Evolutionary conservation across 1,140 invertebrate genomes (phyloP).

Genomic region (Idris sp.): DNA sequence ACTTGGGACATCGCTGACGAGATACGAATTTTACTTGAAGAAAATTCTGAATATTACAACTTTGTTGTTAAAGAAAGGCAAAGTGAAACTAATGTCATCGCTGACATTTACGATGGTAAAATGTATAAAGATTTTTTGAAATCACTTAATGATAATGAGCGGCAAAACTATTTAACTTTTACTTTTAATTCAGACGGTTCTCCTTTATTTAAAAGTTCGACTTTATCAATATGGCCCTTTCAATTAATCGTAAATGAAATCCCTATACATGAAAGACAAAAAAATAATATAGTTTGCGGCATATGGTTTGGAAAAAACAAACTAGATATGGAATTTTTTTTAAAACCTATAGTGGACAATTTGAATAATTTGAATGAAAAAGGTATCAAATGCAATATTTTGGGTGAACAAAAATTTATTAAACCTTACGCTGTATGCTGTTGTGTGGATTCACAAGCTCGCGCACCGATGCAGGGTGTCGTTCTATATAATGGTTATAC

Average conservation of each 20-base stretch:
- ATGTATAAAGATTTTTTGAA: constrained; percentile 27
- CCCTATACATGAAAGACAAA: constrained; percentile 10
- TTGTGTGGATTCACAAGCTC: constrained; percentile 22
- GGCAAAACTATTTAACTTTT: not conserved
- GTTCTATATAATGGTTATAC: constrained; percentile 26
- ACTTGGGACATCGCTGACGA: too few relatives aligned
- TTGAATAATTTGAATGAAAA: not conserved
- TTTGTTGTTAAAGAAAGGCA: constrained; percentile 11
- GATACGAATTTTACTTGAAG: too few relatives aligned
- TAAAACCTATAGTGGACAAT: constrained; percentile 12
- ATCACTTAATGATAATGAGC: constrained; percentile 2
- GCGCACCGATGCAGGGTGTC: constrained; percentile 33
- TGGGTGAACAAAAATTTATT: not conserved
- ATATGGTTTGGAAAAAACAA: constrained; percentile 36
- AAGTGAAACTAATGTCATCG: not conserved
- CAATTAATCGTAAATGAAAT: constrained; percentile 29
- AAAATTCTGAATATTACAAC: constrained; percentile 12
- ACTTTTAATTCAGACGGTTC: constrained; percentile 35
- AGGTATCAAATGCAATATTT: not conserved
- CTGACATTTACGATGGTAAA: constrained; percentile 23
- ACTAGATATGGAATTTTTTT: constrained; percentile 29
- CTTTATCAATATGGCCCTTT: too few relatives aligned
- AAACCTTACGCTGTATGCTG: not conserved
- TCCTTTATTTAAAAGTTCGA: constrained; percentile 38
- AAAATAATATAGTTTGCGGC: constrained; percentile 13